Base-by-base conservation (phyloP, 1,140 invertebrate species). In the Caenorhabditis inopinata region DNA sequence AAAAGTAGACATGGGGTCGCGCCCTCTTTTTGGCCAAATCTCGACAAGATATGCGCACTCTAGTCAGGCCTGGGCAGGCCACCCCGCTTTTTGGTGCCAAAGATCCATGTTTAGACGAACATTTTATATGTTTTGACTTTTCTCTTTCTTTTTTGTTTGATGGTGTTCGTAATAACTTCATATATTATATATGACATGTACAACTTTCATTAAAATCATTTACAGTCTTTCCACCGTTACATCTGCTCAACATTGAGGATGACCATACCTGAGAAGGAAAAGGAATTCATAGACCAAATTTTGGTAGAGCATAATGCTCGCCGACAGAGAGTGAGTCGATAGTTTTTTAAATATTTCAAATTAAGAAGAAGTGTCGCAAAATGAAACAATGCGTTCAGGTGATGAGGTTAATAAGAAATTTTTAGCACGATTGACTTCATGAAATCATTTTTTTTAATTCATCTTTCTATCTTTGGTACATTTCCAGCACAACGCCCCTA, bases 401-500 rank as follows among this genome's bases (percentile, higher is more conserved):
- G n/a, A n/a, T n/a, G n/a, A n/a, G n/a, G n/a, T n/a, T n/a, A n/a
- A n/a, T n/a, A n/a, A n/a, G n/a, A n/a, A n/a, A n/a, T n/a, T n/a
- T n/a, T n/a, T n/a, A n/a, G n/a, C n/a, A n/a, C n/a, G n/a, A n/a
- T n/a, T n/a, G n/a, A n/a, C n/a, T n/a, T n/a, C n/a, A n/a, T n/a
- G n/a, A n/a, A n/a, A n/a, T n/a, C n/a, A n/a, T n/a, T n/a, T n/a
- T n/a, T n/a, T n/a, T n/a, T n/a, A n/a, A n/a, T n/a, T n/a, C n/a
- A n/a, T n/a, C n/a, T n/a, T n/a, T n/a, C n/a, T n/a, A n/a, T n/a
- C n/a, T n/a, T n/a, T n/a, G n/a, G n/a, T n/a, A n/a, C 18, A 77
- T 35, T 80, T 87, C 35, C 58, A 87, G 87, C 86, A 87, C 49
- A 85, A 81, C 1, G 78, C 80, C 14, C 84, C 86, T 2, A 68